Percentiles rank a stretch among this genome's conserved stretches.
These are phyloP conservation scores for Deilephila porcellus DNA, from an alignment of 2,888 invertebrate species.

Conservation along the genomic window DNA sequence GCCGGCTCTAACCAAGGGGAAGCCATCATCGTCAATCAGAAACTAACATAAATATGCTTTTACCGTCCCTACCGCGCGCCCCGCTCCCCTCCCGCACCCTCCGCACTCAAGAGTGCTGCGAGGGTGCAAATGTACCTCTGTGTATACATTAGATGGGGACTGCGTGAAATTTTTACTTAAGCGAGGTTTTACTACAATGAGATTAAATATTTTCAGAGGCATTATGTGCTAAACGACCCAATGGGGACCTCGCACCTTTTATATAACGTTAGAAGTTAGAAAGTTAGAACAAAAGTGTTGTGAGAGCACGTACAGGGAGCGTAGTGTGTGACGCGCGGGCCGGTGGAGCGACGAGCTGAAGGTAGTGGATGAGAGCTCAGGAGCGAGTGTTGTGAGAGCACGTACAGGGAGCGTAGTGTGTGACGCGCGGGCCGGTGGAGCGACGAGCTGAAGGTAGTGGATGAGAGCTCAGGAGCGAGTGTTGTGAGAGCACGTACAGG, in stretches of 20 bases:
- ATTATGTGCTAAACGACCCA: conserved; percentile 11
- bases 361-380: conserved; percentile 20
- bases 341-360: conserved; percentile 22
- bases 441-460: conserved; percentile 23
- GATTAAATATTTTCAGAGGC: conserved; percentile 16
- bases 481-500: conserved; percentile 23
- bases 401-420: conserved; percentile 18
- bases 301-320: conserved; percentile 20
- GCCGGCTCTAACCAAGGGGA: conserved; percentile 55
- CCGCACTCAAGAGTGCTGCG: conserved; percentile 37
- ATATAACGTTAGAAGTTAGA: background rate
- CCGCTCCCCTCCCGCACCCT: conserved; percentile 39
- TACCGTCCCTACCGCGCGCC: conserved; percentile 50
- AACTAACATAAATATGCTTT: conserved; percentile 83
- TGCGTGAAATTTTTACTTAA: conserved; percentile 52
- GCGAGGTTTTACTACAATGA: background rate
- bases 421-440: conserved; percentile 17
- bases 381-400: conserved; percentile 15
- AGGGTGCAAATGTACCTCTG: conserved; percentile 39
- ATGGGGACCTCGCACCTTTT: background rate
- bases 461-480: conserved; percentile 21
- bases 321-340: conserved; percentile 23
- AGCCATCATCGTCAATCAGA: conserved; percentile 71
- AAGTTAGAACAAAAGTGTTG: background rate
- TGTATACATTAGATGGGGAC: conserved; percentile 30